Evolutionary conservation across 2,888 invertebrate species (phyloP), one percentile per base, ranked within the genome.

Genomic region (Pardosa pseudoannulata): DNA sequence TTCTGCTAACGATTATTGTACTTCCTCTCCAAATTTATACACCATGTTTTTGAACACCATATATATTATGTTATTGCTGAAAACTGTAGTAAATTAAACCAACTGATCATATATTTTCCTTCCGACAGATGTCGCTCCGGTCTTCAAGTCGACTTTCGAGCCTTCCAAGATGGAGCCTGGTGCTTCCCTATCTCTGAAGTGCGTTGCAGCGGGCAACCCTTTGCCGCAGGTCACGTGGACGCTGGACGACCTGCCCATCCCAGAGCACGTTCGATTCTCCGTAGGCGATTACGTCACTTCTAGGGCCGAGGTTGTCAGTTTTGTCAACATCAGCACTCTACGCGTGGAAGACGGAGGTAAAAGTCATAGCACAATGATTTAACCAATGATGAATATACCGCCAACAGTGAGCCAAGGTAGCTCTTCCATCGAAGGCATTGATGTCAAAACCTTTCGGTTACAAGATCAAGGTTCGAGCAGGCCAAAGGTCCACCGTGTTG

Each of bases 111-210:
- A 36, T 36, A 36, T 36, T 36, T 36, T 36, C 23, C 16, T 23
- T 27, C 9, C 73, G 72, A 74, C 89, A 92, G 92, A 91, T 85
- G 91, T 92, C 5, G 90, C 91, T 46, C 92, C 92, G 5, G 89
- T 90, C 36, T 89, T 92, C 23, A 87, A 91, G 27, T 96, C 96
- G 93, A 96, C 96, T 94, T 97, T 97, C 92, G 95, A 96, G 82
- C 97, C 97, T 91, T 96, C 97, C 92, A 97, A 96, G 16, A 93
- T 97, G 86, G 97, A 97, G 91, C 90, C 90, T 2, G 90, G 90
- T 6, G 87, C 88, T 13, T 78, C 85, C 7, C 79, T 90, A 13
- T 90, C 90, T 16, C 83, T 90, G n/a, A 89, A 90, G 76, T 90
- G 90, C 80, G 89, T 89, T 36, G 90, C 90, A 0, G 88, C 89